Percentiles rank a stretch among this genome's conserved stretches.
These are phyloP conservation scores for Itoplectis maculator DNA, from an alignment of 2,888 invertebrate species.

Conservation along the genomic window DNA sequence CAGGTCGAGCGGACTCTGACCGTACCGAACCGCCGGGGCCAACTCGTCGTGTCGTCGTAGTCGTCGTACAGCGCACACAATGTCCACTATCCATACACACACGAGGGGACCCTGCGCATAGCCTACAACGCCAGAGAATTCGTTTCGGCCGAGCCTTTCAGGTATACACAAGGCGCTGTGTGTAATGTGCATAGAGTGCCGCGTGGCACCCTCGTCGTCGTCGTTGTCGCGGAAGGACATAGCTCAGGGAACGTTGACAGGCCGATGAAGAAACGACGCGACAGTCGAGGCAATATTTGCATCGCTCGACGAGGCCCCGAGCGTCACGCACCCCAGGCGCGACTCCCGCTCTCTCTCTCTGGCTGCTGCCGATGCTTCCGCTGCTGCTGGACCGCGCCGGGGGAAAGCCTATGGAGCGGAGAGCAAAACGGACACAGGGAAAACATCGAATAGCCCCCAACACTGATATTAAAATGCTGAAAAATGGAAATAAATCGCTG, in stretches of 20 bases:
- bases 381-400: too few species aligned
- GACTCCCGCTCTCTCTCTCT: not conserved
- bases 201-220: conserved; percentile 35
- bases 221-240: conserved; percentile 48
- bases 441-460: too few species aligned
- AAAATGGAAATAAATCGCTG: too few species aligned
- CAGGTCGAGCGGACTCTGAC: conserved; percentile 26
- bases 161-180: conserved; percentile 2
- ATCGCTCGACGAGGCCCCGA: conserved; percentile 34
- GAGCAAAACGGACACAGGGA: too few species aligned
- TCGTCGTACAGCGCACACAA: not conserved
- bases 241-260: conserved; percentile 66
- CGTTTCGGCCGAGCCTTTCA: conserved; percentile 36
- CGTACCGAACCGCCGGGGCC: conserved; percentile 15
- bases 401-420: too few species aligned
- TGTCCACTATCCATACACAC: conserved; percentile 1
- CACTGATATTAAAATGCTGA: too few species aligned
- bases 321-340: conserved; percentile 34
- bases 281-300: conserved; percentile 67
- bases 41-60: too few species aligned
- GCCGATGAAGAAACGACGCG: conserved; percentile 59
- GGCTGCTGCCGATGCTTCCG: not conserved
- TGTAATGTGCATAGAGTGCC: conserved; percentile 12
- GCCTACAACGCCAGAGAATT: conserved; percentile 1
- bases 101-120: too few species aligned